These are phyloP conservation scores for Strigamia crassipes DNA, from an alignment of 2,888 invertebrate species.

Conservation along the genomic window DNA sequence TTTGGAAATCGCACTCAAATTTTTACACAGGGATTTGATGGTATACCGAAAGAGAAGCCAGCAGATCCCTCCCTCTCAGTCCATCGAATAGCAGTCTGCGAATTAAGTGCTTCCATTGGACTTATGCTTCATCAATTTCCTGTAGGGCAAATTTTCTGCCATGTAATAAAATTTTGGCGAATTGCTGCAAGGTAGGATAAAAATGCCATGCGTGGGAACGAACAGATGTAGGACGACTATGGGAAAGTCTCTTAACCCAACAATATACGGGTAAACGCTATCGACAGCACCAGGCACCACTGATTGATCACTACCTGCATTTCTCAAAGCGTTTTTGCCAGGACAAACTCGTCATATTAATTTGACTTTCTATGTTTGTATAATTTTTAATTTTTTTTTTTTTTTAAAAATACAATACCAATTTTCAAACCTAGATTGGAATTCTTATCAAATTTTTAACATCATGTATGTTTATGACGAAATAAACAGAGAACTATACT, in stretches of 20 bases:
- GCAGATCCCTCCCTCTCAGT: conserved; percentile 7
- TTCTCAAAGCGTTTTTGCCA: background rate
- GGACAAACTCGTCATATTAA: too few relatives aligned
- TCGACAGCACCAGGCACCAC: background rate
- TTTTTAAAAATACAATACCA: too few relatives aligned
- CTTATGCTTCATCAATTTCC: conserved; percentile 24
- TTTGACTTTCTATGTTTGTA: too few relatives aligned
- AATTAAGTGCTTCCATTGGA: conserved; percentile 31
- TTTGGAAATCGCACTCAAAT: conserved; percentile 5
- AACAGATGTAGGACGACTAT: conserved; percentile 15
- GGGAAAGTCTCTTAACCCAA: conserved; percentile 10
- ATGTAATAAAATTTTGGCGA: conserved; percentile 29
- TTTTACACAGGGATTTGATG: conserved; percentile 19
- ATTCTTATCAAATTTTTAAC: too few relatives aligned
- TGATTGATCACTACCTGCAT: background rate
- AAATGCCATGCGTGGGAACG: conserved; percentile 15
- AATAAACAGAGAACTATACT: too few relatives aligned
- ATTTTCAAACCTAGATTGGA: too few relatives aligned
- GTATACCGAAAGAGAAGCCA: background rate
- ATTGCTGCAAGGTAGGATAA: conserved; percentile 32
- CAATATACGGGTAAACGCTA: conserved; percentile 11
- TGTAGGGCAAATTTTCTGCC: conserved; percentile 33
- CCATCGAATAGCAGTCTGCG: conserved; percentile 8
- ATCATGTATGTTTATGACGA: too few relatives aligned
- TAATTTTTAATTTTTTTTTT: too few relatives aligned